Evolutionary conservation across 2,113 vertebrate genomes (phyloP).

Genomic region (Dasyornis broadbenti): DNA sequence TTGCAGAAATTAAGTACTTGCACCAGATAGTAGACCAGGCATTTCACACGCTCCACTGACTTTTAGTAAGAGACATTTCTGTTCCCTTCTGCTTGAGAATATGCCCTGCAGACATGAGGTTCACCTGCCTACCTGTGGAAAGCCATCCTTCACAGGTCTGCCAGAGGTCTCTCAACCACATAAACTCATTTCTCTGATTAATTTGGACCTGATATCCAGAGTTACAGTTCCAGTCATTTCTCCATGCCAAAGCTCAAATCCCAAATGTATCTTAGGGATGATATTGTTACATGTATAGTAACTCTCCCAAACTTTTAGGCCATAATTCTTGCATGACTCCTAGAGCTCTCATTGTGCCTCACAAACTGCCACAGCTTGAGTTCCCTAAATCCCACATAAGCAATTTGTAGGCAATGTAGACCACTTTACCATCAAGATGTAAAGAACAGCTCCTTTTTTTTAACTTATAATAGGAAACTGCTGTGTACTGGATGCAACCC

Average conservation of each 20-base stretch:
- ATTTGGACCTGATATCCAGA: not conserved
- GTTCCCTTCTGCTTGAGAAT: not conserved
- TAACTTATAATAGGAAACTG: not conserved
- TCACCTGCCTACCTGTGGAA: not conserved
- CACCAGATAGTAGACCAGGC: not conserved
- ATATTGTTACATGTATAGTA: fast-evolving
- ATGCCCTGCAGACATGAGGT: fast-evolving
- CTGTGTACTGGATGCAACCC: not conserved
- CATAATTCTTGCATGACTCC: not conserved
- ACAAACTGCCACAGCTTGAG: not conserved
- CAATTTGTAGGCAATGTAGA: not conserved
- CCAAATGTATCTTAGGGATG: not conserved
- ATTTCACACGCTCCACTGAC: not conserved
- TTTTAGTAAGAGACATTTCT: not conserved
- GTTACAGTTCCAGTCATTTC: not conserved
- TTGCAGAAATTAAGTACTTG: not conserved
- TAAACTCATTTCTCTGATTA: not conserved
- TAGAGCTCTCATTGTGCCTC: not conserved
- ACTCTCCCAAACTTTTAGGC: not conserved
- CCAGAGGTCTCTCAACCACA: not conserved
- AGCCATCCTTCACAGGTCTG: not conserved
- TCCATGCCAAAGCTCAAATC: not conserved
- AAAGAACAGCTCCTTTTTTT: not conserved
- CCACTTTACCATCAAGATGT: not conserved
- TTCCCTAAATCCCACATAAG: not conserved